Percentiles rank a stretch among this genome's conserved stretches.
Evolutionary conservation across 2,797 vertebrate genomes (phyloP).

Genomic region (Malacoraja senta): DNA sequence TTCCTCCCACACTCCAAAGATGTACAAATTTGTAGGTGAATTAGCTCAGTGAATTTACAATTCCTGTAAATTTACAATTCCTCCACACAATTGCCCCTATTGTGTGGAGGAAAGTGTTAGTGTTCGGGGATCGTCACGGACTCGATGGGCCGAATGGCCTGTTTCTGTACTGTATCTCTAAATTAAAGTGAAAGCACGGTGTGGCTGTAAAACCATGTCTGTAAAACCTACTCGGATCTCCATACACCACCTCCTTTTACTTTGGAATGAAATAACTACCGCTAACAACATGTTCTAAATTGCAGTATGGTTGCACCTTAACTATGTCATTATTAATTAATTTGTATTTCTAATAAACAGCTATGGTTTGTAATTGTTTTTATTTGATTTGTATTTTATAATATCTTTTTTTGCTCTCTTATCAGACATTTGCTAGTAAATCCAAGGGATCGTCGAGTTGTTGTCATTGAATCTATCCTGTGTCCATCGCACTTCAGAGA

Average conservation of each 20-base stretch:
- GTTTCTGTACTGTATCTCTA: too few relatives aligned
- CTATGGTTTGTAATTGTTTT: neutral
- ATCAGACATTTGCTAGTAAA: slow-evolving; percentile 90
- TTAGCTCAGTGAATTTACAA: too few relatives aligned
- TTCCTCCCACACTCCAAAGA: too few relatives aligned
- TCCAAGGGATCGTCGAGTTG: slow-evolving; percentile 90
- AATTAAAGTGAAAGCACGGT: neutral
- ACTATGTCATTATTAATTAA: neutral
- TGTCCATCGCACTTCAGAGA: slow-evolving; percentile 96
- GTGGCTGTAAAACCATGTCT: neutral
- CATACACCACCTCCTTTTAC: neutral
- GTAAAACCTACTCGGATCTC: neutral
- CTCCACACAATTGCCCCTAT: too few relatives aligned
- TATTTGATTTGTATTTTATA: neutral
- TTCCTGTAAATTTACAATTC: too few relatives aligned
- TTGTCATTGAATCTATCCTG: slow-evolving; percentile 89
- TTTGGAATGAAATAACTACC: neutral
- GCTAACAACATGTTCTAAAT: neutral
- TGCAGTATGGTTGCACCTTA: neutral
- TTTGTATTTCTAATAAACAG: neutral
- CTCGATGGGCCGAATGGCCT: too few relatives aligned
- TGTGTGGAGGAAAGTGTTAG: too few relatives aligned
- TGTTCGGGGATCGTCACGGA: too few relatives aligned
- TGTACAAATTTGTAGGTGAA: too few relatives aligned
- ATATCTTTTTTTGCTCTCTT: neutral